Percentiles rank a stretch among this genome's conserved stretches.
These are phyloP conservation scores for Neoaliturus tenellus DNA, from an alignment of 2,888 invertebrate species.

Conservation along the genomic window DNA sequence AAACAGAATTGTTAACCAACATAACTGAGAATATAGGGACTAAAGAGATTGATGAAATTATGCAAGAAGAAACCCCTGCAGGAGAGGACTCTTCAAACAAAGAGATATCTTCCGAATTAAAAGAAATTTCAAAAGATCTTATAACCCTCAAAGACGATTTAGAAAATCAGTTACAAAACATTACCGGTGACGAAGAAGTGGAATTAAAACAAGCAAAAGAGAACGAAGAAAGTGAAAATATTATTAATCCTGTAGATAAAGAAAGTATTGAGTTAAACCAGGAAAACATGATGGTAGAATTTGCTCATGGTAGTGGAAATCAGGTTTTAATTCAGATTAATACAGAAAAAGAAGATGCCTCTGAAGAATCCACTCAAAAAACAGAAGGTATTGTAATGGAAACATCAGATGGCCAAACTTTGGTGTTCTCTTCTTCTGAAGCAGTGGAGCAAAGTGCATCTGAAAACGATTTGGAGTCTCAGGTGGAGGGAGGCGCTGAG, in stretches of 20 bases:
- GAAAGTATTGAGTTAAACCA: conserved; percentile 31
- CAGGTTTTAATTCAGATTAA: conserved; percentile 48
- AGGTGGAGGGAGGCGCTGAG: conserved; percentile 53
- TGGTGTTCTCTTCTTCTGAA: conserved; percentile 40
- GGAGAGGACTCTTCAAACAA: neutral
- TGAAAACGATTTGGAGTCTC: neutral
- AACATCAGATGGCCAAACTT: conserved; percentile 42
- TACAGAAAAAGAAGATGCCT: neutral
- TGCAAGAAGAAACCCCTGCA: neutral
- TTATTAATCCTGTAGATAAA: conserved; percentile 41
- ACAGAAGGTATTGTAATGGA: conserved; percentile 47
- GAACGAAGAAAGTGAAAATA: conserved; percentile 34
- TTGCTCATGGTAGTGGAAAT: conserved; percentile 44
- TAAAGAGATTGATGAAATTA: conserved; percentile 39
- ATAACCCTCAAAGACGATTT: conserved; percentile 31
- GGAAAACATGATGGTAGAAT: conserved; percentile 51
- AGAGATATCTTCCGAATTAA: neutral
- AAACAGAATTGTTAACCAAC: conserved; percentile 21
- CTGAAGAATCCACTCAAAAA: neutral
- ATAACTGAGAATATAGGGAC: conserved; percentile 18
- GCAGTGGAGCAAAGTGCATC: neutral
- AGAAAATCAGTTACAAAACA: conserved; percentile 36
- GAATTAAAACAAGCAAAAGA: conserved; percentile 16
- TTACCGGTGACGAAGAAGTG: neutral
- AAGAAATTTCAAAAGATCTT: neutral